These are phyloP conservation scores for Malurus alboscapulatus DNA, from an alignment of 2,113 vertebrate species.

Conservation along the genomic window DNA sequence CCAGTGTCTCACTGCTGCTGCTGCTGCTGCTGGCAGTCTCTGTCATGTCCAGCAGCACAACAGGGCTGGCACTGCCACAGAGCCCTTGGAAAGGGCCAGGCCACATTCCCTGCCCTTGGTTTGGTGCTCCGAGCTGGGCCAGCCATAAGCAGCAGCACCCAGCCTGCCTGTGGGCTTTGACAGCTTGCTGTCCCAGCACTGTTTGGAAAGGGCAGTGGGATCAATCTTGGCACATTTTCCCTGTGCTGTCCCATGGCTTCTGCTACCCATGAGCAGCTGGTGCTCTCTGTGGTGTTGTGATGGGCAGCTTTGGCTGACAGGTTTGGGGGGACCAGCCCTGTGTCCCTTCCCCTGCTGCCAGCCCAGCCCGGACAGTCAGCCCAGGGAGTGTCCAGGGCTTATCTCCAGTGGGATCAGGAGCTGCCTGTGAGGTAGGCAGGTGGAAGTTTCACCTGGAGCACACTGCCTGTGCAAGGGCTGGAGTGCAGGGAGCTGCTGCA, in stretches of 20 bases:
- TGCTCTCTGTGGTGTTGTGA: neutral
- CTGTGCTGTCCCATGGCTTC: neutral
- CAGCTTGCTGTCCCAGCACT: rapidly evolving
- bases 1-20: rapidly evolving
- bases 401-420: neutral
- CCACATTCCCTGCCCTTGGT: rapidly evolving
- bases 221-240: rapidly evolving
- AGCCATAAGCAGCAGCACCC: neutral
- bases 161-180: rapidly evolving
- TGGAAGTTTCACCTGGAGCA: rapidly evolving
- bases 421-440: rapidly evolving
- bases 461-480: rapidly evolving
- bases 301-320: neutral
- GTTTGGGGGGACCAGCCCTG: rapidly evolving
- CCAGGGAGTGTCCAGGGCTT: neutral
- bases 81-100: neutral
- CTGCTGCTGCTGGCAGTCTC: neutral
- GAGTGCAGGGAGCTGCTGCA: neutral
- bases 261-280: rapidly evolving
- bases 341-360: rapidly evolving
- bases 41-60: neutral
- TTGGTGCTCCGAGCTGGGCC: neutral
- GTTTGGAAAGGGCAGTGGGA: neutral
- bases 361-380: neutral
- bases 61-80: too few species aligned